Evolutionary conservation across 2,888 invertebrate species (phyloP).

Genomic region (Eumacrocentrus americanus): DNA sequence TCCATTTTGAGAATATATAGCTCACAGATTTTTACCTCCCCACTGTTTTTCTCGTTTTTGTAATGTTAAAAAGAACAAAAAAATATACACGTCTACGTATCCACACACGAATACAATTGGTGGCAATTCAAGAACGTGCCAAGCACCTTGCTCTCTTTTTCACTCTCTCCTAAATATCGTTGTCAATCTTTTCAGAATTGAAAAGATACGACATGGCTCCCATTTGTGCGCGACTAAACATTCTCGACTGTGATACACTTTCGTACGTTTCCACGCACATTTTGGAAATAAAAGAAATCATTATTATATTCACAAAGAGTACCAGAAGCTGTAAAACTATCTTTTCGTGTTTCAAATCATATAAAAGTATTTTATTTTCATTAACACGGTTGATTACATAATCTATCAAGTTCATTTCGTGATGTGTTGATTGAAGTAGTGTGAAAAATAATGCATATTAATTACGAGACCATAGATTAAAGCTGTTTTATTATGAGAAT

Average conservation of each 20-base stretch:
- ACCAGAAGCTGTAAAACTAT: too few species aligned
- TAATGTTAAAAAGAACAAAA: slow-evolving; percentile 18
- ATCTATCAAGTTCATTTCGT: too few species aligned
- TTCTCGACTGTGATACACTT: neutral
- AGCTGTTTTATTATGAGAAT: too few species aligned
- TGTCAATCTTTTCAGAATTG: neutral
- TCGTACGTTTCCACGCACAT: neutral
- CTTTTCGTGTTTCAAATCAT: too few species aligned
- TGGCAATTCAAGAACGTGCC: slow-evolving; percentile 16
- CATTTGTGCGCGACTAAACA: neutral
- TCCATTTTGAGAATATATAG: neutral
- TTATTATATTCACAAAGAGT: neutral
- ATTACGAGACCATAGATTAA: too few species aligned
- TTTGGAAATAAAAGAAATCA: neutral
- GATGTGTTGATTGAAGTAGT: too few species aligned
- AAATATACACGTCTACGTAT: slow-evolving; percentile 18
- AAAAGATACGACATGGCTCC: neutral
- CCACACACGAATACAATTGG: slow-evolving; percentile 22
- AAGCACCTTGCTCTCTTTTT: slow-evolving; percentile 3
- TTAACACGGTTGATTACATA: too few species aligned
- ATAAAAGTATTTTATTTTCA: too few species aligned
- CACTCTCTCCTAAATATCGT: neutral
- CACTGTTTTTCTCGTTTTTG: neutral
- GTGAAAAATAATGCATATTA: too few species aligned
- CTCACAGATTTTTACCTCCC: slow-evolving; percentile 10